These are phyloP conservation scores for Therioaphis trifolii DNA, from an alignment of 2,888 invertebrate species.

Conservation along the genomic window DNA sequence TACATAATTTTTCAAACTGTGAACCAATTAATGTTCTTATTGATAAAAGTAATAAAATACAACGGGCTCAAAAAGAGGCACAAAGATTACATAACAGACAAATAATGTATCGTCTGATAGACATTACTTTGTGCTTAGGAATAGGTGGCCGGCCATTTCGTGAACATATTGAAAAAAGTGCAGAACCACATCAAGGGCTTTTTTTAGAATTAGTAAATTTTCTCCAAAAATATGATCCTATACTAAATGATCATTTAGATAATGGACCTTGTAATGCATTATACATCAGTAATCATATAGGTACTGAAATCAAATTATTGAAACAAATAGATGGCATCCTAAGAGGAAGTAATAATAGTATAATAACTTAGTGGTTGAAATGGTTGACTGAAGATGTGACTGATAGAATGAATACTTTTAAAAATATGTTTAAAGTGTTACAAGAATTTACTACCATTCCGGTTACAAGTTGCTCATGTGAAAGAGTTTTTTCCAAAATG, in stretches of 20 bases:
- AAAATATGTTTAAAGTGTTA: conserved; percentile 16
- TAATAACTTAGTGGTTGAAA: conserved; percentile 20
- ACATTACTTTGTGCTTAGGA: not conserved
- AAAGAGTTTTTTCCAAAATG: conserved; percentile 38
- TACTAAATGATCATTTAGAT: not conserved
- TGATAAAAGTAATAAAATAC: not conserved
- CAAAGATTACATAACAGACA: too few species aligned
- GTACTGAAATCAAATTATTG: conserved; percentile 8
- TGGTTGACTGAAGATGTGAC: conserved; percentile 4
- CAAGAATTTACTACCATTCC: conserved; percentile 4
- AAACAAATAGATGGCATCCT: not conserved
- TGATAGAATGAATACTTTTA: too few species aligned
- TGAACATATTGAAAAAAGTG: conserved; percentile 1
- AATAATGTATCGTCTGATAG: not conserved
- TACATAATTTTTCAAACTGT: not conserved
- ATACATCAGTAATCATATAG: conserved; percentile 8
- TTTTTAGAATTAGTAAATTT: not conserved
- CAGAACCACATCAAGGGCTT: too few species aligned
- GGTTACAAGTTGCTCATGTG: too few species aligned
- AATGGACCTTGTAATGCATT: too few species aligned
- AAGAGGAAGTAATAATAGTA: too few species aligned
- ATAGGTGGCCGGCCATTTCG: conserved; percentile 7
- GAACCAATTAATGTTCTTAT: not conserved
- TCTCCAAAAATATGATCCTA: not conserved
- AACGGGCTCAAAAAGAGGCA: not conserved